Evolutionary conservation across 64 coral and sea anemone genomes (phyloP).

Genomic region (Platygyra sinensis): DNA sequence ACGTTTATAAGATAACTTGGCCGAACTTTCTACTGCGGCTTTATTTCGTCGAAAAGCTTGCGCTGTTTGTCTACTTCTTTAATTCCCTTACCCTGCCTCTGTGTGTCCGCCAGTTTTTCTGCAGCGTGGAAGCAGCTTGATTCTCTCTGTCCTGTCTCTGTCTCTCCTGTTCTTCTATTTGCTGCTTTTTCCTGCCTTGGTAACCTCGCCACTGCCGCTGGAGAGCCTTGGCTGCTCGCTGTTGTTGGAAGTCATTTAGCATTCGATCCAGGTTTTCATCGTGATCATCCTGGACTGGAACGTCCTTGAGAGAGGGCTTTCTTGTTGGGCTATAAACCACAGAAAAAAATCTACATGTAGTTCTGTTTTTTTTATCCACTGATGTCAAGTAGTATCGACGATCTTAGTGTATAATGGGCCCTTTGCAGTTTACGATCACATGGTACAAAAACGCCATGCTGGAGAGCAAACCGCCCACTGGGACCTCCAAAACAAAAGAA

Average conservation of each 20-base stretch:
- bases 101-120: slow-evolving; percentile 85
- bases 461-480: too few species aligned
- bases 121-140: slow-evolving; percentile 74
- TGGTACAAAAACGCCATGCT: too few species aligned
- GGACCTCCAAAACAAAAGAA: too few species aligned
- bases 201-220: slow-evolving; percentile 52
- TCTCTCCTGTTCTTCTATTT: slow-evolving; percentile 14
- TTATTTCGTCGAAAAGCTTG: too few species aligned
- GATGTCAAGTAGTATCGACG: too few species aligned
- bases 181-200: slow-evolving; percentile 11
- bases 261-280: slow-evolving; percentile 46
- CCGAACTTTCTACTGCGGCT: too few species aligned
- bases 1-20: too few species aligned
- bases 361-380: too few species aligned
- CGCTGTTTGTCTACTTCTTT: background rate
- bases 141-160: slow-evolving; percentile 20
- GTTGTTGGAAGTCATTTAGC: slow-evolving; percentile 57
- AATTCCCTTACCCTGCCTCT: slow-evolving; percentile 53
- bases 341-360: background rate
- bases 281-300: background rate
- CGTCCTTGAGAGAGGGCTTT: background rate
- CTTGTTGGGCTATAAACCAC: background rate
- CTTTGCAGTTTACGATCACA: too few species aligned
- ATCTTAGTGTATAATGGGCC: too few species aligned
- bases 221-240: slow-evolving; percentile 49